These are phyloP conservation scores for Plagodis dolabraria DNA, from an alignment of 2,888 invertebrate species.

Conservation along the genomic window DNA sequence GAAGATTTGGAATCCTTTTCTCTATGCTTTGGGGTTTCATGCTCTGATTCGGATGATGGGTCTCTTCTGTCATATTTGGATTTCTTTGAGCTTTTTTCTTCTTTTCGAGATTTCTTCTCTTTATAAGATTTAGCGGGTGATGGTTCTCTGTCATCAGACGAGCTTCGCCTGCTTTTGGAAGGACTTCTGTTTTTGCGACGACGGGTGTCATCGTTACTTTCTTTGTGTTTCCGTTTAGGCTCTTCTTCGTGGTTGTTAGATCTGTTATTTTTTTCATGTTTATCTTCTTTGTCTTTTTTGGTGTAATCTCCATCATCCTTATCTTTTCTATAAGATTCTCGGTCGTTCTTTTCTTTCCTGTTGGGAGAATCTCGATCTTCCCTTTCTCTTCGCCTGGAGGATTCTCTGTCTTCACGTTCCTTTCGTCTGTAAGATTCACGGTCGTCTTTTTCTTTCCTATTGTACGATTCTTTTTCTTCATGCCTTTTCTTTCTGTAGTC, in stretches of 20 bases:
- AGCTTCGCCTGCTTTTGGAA: slow-evolving; percentile 56
- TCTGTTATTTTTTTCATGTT: slow-evolving; percentile 48
- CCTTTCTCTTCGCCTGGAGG: slow-evolving; percentile 17
- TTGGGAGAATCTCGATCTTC: slow-evolving; percentile 49
- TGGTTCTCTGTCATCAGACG: slow-evolving; percentile 56
- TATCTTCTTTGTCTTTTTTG: slow-evolving; percentile 44
- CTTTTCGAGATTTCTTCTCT: slow-evolving; percentile 55
- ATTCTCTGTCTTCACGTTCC: background rate
- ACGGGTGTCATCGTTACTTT: slow-evolving; percentile 29
- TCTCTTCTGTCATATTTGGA: slow-evolving; percentile 50
- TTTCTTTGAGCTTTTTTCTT: slow-evolving; percentile 58
- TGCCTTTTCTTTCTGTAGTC: slow-evolving; percentile 33
- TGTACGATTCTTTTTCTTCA: slow-evolving; percentile 36
- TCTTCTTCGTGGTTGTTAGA: slow-evolving; percentile 48
- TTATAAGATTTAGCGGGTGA: slow-evolving; percentile 55
- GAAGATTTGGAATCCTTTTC: slow-evolving; percentile 48
- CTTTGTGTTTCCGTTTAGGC: slow-evolving; percentile 32
- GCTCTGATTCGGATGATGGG: slow-evolving; percentile 64
- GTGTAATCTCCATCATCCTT: slow-evolving; percentile 42
- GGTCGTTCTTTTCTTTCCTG: slow-evolving; percentile 41
- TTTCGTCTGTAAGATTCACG: slow-evolving; percentile 8
- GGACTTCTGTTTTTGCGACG: slow-evolving; percentile 56
- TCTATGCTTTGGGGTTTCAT: slow-evolving; percentile 55
- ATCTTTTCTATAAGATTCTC: slow-evolving; percentile 36
- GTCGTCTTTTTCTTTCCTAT: slow-evolving; percentile 36